Percentiles rank a stretch among this genome's conserved stretches.
These are phyloP conservation scores for Centruroides vittatus DNA, from an alignment of 1,140 invertebrate genomes.

Conservation along the genomic window DNA sequence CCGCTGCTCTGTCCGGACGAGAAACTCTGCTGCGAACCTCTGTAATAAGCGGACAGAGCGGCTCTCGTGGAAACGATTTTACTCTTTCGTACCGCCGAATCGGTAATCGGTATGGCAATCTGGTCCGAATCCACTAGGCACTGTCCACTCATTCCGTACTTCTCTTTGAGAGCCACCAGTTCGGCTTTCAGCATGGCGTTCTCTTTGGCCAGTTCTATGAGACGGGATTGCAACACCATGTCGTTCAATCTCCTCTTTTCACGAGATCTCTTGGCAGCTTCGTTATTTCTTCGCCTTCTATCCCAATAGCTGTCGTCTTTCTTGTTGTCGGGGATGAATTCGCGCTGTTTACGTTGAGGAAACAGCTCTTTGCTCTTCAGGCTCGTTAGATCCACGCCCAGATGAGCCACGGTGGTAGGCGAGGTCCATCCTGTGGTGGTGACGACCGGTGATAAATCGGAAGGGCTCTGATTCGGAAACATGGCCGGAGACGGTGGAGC, in stretches of 20 bases:
- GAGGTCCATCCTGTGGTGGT: too few species aligned
- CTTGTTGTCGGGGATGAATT: slow-evolving; percentile 92
- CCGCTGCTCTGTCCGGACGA: too few species aligned
- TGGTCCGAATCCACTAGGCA: neutral
- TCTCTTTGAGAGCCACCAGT: slow-evolving; percentile 78
- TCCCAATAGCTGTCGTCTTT: slow-evolving; percentile 98
- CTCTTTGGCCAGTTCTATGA: slow-evolving; percentile 84
- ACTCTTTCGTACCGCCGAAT: too few species aligned
- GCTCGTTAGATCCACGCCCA: slow-evolving; percentile 3
- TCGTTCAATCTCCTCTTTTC: slow-evolving; percentile 93
- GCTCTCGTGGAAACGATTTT: neutral
- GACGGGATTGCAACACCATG: slow-evolving; percentile 85
- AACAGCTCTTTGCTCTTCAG: slow-evolving; percentile 11
- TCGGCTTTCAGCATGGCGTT: slow-evolving; percentile 86
- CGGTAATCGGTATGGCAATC: neutral
- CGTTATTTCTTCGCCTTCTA: slow-evolving; percentile 82
- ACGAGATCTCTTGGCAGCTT: slow-evolving; percentile 82
- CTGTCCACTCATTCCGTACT: slow-evolving; percentile 33
- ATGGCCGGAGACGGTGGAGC: too few species aligned
- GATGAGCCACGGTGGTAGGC: neutral
- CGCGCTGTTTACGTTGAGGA: slow-evolving; percentile 60
- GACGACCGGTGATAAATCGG: too few species aligned
- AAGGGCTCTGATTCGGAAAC: too few species aligned
- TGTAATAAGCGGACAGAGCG: neutral
- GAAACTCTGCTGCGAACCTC: neutral